A percentile compares a stretch with the other conserved stretches of the same genome.
Conservation (phyloP, 2,797 vertebrate species). For the Morus bassanus region DNA sequence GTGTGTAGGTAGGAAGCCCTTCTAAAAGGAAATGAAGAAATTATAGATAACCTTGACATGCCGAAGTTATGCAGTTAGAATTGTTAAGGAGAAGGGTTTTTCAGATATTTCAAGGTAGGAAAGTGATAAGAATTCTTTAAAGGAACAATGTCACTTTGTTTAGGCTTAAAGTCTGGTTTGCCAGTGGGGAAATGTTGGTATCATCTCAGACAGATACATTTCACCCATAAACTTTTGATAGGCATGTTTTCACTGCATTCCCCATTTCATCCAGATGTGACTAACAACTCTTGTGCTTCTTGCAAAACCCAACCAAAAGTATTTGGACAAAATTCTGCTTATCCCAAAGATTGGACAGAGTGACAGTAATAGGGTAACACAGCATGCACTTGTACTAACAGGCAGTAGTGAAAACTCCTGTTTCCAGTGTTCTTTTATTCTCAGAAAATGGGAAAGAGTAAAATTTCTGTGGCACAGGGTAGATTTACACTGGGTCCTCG, state of each 20-base stretch:
- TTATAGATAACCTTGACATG: conserved; percentile 68
- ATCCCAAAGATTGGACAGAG: background rate
- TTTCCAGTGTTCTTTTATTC: background rate
- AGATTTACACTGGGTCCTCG: background rate
- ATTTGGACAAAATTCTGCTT: background rate
- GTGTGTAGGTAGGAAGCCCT: conserved; percentile 60
- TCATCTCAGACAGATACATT: background rate
- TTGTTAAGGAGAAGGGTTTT: conserved; percentile 31
- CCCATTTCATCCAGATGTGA: background rate
- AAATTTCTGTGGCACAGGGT: background rate
- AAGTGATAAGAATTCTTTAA: conserved; percentile 8
- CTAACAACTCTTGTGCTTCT: background rate
- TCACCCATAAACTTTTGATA: background rate
- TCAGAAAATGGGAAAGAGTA: background rate
- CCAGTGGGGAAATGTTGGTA: background rate
- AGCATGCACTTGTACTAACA: background rate
- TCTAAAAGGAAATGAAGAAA: conserved; percentile 66
- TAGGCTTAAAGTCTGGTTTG: background rate
- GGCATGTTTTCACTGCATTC: background rate
- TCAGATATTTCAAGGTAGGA: background rate
- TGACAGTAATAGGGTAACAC: background rate
- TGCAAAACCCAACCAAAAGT: background rate
- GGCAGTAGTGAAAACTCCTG: background rate
- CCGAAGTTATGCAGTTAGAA: conserved; percentile 10
- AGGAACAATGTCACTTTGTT: background rate